Conservation (phyloP, 2,797 vertebrate species). For the Catharus ustulatus region DNA sequence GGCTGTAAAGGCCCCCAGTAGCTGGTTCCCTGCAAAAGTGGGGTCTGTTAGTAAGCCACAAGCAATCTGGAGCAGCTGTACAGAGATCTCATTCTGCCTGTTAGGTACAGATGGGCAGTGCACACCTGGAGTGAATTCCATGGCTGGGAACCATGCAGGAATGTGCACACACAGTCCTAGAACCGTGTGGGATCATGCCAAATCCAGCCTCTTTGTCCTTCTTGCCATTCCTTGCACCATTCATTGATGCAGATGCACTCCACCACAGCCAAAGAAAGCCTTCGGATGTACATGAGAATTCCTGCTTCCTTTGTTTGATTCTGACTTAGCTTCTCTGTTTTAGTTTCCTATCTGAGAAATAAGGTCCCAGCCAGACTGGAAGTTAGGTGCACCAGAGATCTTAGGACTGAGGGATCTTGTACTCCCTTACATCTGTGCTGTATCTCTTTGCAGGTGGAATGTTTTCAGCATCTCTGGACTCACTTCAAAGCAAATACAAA, state of each 20-base stretch:
- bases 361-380: not conserved
- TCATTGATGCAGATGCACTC: not conserved
- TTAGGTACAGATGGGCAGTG: not conserved
- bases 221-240: not conserved
- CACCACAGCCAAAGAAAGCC: not conserved
- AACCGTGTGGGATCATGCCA: not conserved
- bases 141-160: not conserved
- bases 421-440: not conserved
- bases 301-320: not conserved
- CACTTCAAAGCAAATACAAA: not conserved
- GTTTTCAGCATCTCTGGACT: not conserved
- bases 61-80: not conserved
- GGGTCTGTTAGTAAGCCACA: not conserved
- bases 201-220: not conserved
- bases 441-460: not conserved
- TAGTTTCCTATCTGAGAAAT: not conserved
- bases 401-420: not conserved
- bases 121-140: not conserved
- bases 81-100: not conserved
- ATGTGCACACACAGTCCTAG: not conserved
- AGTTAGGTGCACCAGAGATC: not conserved
- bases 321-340: not conserved
- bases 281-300: not conserved
- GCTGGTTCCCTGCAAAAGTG: not conserved
- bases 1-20: not conserved